Percentiles rank a stretch among this genome's conserved stretches.
Conservation (phyloP, 2,113 vertebrate genomes). For the Bucco capensis region DNA sequence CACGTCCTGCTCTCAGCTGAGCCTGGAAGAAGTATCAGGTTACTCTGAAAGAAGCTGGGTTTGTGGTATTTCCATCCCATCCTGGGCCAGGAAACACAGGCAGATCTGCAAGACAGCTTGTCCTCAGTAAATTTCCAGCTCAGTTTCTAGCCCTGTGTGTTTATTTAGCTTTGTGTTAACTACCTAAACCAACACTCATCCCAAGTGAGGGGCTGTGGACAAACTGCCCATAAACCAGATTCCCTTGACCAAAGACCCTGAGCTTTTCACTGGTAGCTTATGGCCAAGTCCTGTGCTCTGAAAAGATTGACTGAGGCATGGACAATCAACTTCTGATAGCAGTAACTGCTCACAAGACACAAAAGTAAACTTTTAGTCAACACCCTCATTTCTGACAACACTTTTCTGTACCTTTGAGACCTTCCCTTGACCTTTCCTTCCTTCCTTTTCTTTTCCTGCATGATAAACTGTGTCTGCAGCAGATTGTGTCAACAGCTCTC, state of each 20-base stretch:
- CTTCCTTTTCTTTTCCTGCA: background rate
- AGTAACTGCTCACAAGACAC: background rate
- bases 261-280: background rate
- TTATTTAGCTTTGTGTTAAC: constrained; percentile 38
- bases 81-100: constrained; percentile 53
- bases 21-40: constrained; percentile 51
- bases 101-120: constrained; percentile 57
- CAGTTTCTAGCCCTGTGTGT: constrained; percentile 40
- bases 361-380: background rate
- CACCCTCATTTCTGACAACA: background rate
- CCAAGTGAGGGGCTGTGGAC: constrained; percentile 1
- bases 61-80: constrained; percentile 54
- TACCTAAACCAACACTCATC: background rate
- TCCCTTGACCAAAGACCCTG: background rate
- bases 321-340: background rate
- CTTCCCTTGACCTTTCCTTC: background rate
- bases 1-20: background rate
- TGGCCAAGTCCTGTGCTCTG: background rate
- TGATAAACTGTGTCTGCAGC: background rate
- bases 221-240: background rate
- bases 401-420: background rate
- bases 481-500: background rate
- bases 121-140: constrained; percentile 60
- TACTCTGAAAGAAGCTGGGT: constrained; percentile 15
- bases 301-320: background rate